Percentiles rank a stretch among this genome's conserved stretches.
Conservation (phyloP, 37 sponge, comb jelly and placozoan genomes). For the Oscarella lobularis region DNA sequence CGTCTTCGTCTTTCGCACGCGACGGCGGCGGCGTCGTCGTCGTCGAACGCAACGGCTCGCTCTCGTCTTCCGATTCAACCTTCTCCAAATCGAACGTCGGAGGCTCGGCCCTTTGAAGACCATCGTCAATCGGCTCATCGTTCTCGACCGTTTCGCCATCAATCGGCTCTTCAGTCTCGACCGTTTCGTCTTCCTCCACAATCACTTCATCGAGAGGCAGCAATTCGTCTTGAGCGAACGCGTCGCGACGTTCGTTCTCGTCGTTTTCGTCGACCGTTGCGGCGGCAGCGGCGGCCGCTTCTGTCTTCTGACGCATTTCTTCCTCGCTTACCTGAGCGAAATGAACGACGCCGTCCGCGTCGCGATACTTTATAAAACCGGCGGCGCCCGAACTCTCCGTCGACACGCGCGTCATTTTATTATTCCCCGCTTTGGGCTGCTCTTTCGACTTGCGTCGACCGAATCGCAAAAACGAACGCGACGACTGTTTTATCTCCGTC, state of each 20-base stretch:
- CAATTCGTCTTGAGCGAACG: neutral
- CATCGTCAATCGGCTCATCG: neutral
- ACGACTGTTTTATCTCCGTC: neutral
- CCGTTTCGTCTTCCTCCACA: neutral
- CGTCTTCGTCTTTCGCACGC: too few species aligned
- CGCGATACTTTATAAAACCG: neutral
- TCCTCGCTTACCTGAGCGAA: neutral
- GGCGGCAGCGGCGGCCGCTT: too few species aligned
- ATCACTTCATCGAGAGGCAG: neutral
- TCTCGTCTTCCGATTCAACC: neutral
- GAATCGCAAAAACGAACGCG: neutral
- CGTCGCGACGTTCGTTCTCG: neutral
- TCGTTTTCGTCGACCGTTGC: too few species aligned
- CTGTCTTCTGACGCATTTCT: neutral
- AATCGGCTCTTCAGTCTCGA: neutral
- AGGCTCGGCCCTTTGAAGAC: neutral
- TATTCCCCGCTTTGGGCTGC: neutral
- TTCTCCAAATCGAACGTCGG: neutral
- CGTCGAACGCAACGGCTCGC: neutral
- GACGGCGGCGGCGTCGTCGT: neutral
- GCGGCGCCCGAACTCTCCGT: neutral
- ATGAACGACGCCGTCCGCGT: neutral
- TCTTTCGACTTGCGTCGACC: neutral
- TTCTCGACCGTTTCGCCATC: neutral
- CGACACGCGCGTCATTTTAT: neutral